Base-by-base conservation (phyloP, 2,113 vertebrate species). In the Opisthocomus hoazin region DNA sequence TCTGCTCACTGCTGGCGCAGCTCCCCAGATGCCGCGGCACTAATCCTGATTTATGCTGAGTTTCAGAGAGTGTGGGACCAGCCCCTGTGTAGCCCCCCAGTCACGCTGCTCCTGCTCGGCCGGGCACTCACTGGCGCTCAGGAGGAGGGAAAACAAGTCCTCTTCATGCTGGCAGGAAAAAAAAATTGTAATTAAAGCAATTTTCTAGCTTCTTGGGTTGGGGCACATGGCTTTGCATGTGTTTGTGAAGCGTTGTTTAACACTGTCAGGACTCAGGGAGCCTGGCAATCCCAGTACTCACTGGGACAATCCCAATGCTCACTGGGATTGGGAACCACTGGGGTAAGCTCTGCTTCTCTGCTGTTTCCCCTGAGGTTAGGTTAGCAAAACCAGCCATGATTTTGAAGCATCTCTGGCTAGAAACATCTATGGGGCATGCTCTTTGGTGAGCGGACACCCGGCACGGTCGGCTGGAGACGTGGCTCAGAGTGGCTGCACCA, bases 11-110 rank as follows among this genome's bases (percentile, higher is more conserved):
- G 71, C 84, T 92, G 87, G 96, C 64, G 2, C 81, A 93, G 81
- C 66, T 95, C 71, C 92, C 87, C 57, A 82, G 53, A 90, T 80
- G 85, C 83, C 0, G 1, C 50, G 34, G 81, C 50, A 54, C 63
- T 94, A 95, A 93, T 96, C 94, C 95, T 96, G 90, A 97, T 97
- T 95, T 95, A 91, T 90, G 84, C 61, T 45, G 84, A 71, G 83
- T 46, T 87, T 84, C 0, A 0, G 43, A 0, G 1, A 61, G 90
- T 0, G 1, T 2, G 8, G 85, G 58, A 91, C 77, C 70, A 75
- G 60, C 23, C 48, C 15, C 54, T 36, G 9, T 2, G 11, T 16
- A 82, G 65, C 60, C 43, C 23, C 10, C 34, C 32, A 79, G 26
- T n/a, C 27, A 81, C 0, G 0, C 34, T 53, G 58, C 76, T 73